Evolutionary conservation across 2,888 invertebrate species (phyloP), one percentile per base, ranked within the genome.

Genomic region (Clivina fossor): DNA sequence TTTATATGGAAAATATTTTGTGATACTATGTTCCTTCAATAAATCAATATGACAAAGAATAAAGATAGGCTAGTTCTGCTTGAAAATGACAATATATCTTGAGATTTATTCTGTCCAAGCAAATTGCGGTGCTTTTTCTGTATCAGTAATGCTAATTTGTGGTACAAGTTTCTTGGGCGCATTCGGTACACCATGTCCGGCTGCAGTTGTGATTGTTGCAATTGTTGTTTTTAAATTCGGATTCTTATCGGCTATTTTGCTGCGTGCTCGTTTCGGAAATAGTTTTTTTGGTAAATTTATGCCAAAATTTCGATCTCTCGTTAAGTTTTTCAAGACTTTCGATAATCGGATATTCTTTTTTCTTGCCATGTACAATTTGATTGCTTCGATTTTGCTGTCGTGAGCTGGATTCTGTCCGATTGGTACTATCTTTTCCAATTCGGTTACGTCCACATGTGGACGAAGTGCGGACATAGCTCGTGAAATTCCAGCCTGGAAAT

Each of bases 361-460:
- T 1, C 59, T 60, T 8, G 65, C 65, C 57, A 71, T 57, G 40
- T 60, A 63, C 4, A 47, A 28, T 58, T 69, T 70, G 7, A 82
- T 69, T 37, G 75, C 74, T 35, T 77, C 74, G 2, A 82, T 68
- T 8, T 80, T 73, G 13, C 77, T 67, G 15, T 73, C 75, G 64
- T 84, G 82, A 41, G 86, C 88, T 0, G 88, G 86, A 74, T 90
- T 90, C 53, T 82, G 70, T 2, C 89, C 88, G 1, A 88, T 76
- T 1, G 72, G 61, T 22, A 68, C 61, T 20, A 74, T 59, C 9
- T 67, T 65, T 51, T 72, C 71, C 0, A 72, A 64, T 19, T 66
- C 63, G 1, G 62, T 62, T 3, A 70, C 71, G 48, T 72, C 72
- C 48, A 83, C 78, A 60, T 81, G 78, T 0, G 86, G 83, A 0